Evolutionary conservation across 1,140 invertebrate genomes (phyloP).

Genomic region (Saccostrea glomerata): DNA sequence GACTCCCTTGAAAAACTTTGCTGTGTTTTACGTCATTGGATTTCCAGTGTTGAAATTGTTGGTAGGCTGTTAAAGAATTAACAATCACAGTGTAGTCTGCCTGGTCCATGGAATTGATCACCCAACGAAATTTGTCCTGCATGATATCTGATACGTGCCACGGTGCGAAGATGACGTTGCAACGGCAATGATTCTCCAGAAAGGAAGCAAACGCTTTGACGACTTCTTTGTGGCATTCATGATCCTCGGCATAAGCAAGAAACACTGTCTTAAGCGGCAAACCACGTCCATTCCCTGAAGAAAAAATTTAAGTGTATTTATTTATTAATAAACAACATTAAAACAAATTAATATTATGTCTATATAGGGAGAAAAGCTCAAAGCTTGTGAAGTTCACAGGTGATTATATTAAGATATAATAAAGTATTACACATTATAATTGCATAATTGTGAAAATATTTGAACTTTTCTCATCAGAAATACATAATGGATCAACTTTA

Average conservation of each 20-base stretch:
- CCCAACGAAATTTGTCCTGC: constrained; percentile 53
- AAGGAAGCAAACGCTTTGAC: constrained; percentile 51
- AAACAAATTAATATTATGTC: no score
- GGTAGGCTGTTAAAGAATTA: constrained; percentile 42
- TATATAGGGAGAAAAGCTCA: no score
- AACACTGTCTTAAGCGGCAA: constrained; percentile 42
- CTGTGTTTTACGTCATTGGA: not conserved
- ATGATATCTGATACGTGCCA: constrained; percentile 40
- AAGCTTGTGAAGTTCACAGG: no score
- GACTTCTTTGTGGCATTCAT: constrained; percentile 47
- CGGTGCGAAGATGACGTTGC: constrained; percentile 57
- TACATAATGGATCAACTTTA: no score
- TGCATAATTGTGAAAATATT: no score
- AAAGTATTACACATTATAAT: no score
- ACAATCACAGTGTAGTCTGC: constrained; percentile 46
- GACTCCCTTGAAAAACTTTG: constrained; percentile 32
- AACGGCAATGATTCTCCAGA: constrained; percentile 52
- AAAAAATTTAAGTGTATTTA: not conserved
- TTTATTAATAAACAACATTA: no score
- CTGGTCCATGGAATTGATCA: constrained; percentile 46
- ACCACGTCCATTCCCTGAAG: not conserved
- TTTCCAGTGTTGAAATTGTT: constrained; percentile 50
- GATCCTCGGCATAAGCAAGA: constrained; percentile 57
- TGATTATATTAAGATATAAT: no score
- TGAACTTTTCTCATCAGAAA: no score